A percentile compares a stretch with the other conserved stretches of the same genome.
These are phyloP conservation scores for Catharus ustulatus DNA, from an alignment of 2,797 vertebrate genomes.

Conservation along the genomic window DNA sequence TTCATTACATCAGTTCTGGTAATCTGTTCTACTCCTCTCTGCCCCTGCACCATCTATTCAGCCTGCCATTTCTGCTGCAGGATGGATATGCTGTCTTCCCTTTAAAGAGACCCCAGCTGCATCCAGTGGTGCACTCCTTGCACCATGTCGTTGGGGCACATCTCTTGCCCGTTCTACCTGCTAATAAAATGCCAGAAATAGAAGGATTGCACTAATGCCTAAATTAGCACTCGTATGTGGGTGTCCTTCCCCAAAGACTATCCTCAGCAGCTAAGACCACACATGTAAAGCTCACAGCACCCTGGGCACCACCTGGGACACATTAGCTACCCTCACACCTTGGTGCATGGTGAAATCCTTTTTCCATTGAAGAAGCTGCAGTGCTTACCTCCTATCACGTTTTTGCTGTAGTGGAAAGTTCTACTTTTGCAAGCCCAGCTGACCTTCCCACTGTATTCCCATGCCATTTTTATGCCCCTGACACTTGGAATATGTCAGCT, in stretches of 20 bases:
- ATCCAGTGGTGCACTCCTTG: background rate
- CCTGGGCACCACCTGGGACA: rapidly evolving
- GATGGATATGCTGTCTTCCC: background rate
- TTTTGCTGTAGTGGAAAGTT: conserved; percentile 13
- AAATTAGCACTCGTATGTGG: rapidly evolving
- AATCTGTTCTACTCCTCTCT: background rate
- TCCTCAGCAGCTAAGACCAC: background rate
- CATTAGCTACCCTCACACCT: background rate
- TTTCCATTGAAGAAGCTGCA: background rate
- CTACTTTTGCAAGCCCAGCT: background rate
- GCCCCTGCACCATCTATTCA: background rate
- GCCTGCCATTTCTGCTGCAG: background rate
- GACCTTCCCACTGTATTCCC: background rate
- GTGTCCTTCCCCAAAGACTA: background rate
- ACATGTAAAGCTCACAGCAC: background rate
- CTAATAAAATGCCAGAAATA: background rate
- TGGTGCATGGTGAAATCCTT: background rate
- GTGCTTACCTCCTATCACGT: background rate
- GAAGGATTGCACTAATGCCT: background rate
- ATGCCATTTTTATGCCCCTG: background rate
- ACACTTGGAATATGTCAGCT: background rate
- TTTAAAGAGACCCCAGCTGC: background rate
- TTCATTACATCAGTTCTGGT: background rate
- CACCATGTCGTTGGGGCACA: background rate
- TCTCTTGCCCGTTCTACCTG: background rate